Conservation (phyloP, 2,888 invertebrate species). For the Andricus quercusramuli region DNA sequence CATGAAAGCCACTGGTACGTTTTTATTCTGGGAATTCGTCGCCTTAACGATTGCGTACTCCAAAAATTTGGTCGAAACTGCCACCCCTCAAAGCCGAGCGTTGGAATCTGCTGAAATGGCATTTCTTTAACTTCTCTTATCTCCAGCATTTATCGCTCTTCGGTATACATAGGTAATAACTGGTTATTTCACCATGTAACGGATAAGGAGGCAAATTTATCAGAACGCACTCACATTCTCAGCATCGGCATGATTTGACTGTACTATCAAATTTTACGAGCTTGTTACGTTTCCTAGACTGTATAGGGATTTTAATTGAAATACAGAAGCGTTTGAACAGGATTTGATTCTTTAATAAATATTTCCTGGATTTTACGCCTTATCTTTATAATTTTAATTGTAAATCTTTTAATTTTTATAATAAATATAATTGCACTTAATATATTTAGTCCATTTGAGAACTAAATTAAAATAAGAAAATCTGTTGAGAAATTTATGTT, state of each 20-base stretch:
- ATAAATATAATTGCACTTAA: too few relatives aligned
- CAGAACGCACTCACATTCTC: constrained; percentile 8
- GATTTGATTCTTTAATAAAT: not conserved
- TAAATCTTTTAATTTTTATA: too few relatives aligned
- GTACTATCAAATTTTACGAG: not conserved
- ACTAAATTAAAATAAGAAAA: too few relatives aligned
- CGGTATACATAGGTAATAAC: constrained; percentile 18
- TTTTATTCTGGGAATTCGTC: not conserved
- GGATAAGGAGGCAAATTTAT: constrained; percentile 32
- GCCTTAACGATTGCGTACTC: not conserved
- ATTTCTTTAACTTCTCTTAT: constrained; percentile 15
- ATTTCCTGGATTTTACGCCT: not conserved
- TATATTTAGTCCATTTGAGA: too few relatives aligned
- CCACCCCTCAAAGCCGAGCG: not conserved
- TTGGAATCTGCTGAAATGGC: constrained; percentile 27
- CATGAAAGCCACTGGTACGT: not conserved
- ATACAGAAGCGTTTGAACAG: not conserved
- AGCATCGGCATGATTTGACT: constrained; percentile 21
- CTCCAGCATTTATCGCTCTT: constrained; percentile 18
- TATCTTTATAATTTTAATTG: too few relatives aligned
- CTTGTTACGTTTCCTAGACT: constrained; percentile 7
- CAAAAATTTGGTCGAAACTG: constrained; percentile 5
- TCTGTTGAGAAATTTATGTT: too few relatives aligned
- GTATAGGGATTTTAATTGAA: not conserved
- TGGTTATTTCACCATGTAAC: constrained; percentile 21